These are phyloP conservation scores for Noctua pronuba DNA, from an alignment of 2,888 invertebrate genomes.

Conservation along the genomic window DNA sequence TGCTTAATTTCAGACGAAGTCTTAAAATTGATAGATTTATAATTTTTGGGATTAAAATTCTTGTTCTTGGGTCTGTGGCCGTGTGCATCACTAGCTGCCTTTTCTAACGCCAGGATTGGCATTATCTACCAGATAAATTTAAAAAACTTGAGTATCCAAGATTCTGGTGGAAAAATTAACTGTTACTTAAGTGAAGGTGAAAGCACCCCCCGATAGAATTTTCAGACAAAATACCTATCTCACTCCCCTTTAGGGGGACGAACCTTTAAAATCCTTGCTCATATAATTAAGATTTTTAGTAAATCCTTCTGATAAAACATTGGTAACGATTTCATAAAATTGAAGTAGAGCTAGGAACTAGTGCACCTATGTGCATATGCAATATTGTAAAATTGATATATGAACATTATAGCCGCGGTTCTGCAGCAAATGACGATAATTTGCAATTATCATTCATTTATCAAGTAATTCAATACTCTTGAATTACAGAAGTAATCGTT, in stretches of 20 bases:
- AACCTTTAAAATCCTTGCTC: background rate
- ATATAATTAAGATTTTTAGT: background rate
- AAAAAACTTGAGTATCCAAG: background rate
- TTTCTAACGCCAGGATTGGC: background rate
- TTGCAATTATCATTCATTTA: background rate
- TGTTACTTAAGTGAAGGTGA: background rate
- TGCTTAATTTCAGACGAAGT: background rate
- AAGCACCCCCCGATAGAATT: background rate
- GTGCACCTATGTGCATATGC: background rate
- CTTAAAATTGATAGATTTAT: no score
- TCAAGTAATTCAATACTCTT: background rate
- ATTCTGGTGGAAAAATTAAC: background rate
- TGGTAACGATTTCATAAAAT: background rate
- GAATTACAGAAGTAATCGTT: background rate
- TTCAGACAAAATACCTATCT: background rate
- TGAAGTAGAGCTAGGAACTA: background rate
- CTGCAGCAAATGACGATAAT: background rate
- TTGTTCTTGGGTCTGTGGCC: no score
- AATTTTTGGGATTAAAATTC: background rate
- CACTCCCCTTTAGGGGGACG: background rate
- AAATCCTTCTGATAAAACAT: background rate
- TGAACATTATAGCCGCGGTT: conserved; percentile 7
- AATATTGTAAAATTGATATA: no score
- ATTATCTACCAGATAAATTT: background rate
- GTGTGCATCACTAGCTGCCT: background rate